Conservation (phyloP, 2,113 vertebrate genomes). For the Salvator merianae region DNA sequence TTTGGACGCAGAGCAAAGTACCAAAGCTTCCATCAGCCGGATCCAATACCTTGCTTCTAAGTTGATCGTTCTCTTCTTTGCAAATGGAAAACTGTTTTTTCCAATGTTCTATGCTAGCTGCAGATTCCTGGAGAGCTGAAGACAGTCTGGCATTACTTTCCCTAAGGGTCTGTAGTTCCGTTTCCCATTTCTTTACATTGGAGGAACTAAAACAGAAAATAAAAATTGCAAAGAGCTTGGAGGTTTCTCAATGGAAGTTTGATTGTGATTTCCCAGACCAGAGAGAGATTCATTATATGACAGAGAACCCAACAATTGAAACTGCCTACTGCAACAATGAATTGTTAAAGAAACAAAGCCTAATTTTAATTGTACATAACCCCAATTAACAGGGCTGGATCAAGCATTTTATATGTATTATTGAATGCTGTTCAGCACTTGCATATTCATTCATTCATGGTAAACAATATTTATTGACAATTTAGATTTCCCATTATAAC, state of each 20-base stretch:
- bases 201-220: slow-evolving; percentile 74
- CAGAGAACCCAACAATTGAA: no score
- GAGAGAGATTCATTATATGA: background rate
- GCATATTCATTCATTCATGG: background rate
- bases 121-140: slow-evolving; percentile 88
- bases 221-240: background rate
- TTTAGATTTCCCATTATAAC: background rate
- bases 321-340: background rate
- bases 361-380: background rate
- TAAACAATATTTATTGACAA: background rate
- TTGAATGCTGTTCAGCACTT: background rate
- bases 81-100: slow-evolving; percentile 87
- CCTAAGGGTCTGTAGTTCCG: slow-evolving; percentile 89
- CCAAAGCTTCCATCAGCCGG: background rate
- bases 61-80: slow-evolving; percentile 89
- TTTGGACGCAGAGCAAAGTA: background rate
- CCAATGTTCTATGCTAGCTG: slow-evolving; percentile 91
- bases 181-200: slow-evolving; percentile 94
- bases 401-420: background rate
- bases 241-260: background rate
- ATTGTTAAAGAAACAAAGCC: no score
- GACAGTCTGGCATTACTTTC: slow-evolving; percentile 90
- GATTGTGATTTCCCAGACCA: background rate
- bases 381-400: background rate
- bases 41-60: slow-evolving; percentile 83